phyloP scores from a whole-genome alignment of 2,113 vertebrate species.

The Epinephelus fuscoguttatus region DNA sequence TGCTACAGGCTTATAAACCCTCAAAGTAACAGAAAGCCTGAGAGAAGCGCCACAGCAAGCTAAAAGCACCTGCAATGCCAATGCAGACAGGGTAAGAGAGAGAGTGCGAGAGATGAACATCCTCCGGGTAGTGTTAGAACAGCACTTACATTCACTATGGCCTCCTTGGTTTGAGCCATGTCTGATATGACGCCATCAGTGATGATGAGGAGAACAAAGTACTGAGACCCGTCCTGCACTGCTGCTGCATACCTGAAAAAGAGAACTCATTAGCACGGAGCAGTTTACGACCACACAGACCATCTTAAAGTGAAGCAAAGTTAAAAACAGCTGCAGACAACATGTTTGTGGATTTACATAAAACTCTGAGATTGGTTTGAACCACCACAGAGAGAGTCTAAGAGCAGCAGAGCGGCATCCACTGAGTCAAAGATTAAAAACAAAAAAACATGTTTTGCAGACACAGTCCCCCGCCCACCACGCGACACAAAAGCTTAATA shows the following conservation, averaged over 20 bases:
- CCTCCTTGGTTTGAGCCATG: conserved; percentile 98
- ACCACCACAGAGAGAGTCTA: conserved; percentile 13
- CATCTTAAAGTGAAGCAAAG: conserved; percentile 1
- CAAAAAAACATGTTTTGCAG: conserved; percentile 18
- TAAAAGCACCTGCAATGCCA: conserved; percentile 55
- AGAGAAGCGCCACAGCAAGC: conserved; percentile 16
- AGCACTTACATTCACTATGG: conserved; percentile 93
- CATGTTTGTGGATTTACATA: conserved; percentile 6
- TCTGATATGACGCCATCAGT: conserved; percentile 97
- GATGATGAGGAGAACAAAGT: conserved; percentile 96
- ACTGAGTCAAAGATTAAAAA: conserved; percentile 17
- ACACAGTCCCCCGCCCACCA: conserved; percentile 6
- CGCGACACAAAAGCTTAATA: conserved; percentile 59
- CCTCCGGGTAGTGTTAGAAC: conserved; percentile 25
- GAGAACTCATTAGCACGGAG: conserved; percentile 16
- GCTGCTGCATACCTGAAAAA: conserved; percentile 87
- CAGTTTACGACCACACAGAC: conserved; percentile 9
- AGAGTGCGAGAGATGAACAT: conserved; percentile 9
- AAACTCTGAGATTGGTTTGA: conserved; percentile 15
- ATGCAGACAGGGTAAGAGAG: conserved; percentile 16
- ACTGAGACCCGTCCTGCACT: conserved; percentile 93
- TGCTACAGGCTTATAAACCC: conserved; percentile 35
- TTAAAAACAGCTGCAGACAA: not conserved
- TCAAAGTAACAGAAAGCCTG: conserved; percentile 51
- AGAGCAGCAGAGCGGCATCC: conserved; percentile 11